Base-by-base conservation (phyloP, 2,888 invertebrate genomes). In the Cerastoderma edule region DNA sequence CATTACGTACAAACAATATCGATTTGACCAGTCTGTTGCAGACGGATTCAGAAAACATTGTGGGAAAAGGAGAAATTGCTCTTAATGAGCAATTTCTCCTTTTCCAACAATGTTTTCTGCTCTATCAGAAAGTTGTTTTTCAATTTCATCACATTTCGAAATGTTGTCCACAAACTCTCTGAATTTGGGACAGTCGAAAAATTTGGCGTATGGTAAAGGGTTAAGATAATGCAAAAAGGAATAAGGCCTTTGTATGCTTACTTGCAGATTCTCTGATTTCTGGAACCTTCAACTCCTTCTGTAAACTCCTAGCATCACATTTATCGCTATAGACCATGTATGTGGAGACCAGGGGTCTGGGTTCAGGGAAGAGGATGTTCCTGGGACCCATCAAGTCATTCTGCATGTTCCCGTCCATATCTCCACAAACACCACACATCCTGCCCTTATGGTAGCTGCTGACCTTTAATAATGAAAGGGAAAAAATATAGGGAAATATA, bases 371-470 rank as follows among this genome's bases (percentile, higher is more conserved):
- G 2, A 50, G 16, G 1, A 69, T 67, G 27, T 46, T 63, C 19
- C 76, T 48, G 6, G 85, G 80, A 53, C 76, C 82, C 24, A 67
- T 53, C 35, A 63, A 39, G 50, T 78, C 80, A 50, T 77, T 80
- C 30, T 6, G 10, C 19, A 60, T 60, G 16, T 66, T 64, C 22
- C 75, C 78, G 60, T 83, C 76, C 10, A 75, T 65, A 69, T 80
- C 75, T 1, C 84, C 83, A 79, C 85, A 85, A 2, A 85, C 33
- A 54, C 85, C 85, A 78, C 85, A 85, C 28, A 83, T 50, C 60
- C 75, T 79, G 24, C 79, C 76, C 30, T 72, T 75, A 32, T 74
- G 68, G 13, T 63, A 63, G 22, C 67, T 63, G 28, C 78, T 68
- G 19, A 81, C 78, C 80, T 80, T 48, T 54, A 57, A 46, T n/a